Conservation (phyloP, 2,113 vertebrate genomes). For the Siniperca chuatsi region DNA sequence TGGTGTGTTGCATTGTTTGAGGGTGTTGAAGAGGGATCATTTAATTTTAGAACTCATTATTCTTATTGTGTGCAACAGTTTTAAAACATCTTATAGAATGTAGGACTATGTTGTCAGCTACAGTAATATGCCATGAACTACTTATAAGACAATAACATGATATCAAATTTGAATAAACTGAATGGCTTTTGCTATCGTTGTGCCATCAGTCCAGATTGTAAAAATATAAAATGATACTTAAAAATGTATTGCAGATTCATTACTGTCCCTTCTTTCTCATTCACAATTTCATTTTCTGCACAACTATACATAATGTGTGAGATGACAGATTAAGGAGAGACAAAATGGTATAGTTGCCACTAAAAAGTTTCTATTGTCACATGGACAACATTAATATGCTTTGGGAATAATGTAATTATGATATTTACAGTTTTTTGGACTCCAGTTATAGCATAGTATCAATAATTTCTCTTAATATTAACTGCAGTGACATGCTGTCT, state of each 20-base stretch:
- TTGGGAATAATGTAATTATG: neutral
- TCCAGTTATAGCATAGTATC: neutral
- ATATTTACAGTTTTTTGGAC: neutral
- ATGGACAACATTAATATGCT: neutral
- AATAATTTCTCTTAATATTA: slow-evolving; percentile 7
- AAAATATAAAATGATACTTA: slow-evolving; percentile 18
- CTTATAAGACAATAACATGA: neutral
- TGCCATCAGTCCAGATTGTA: slow-evolving; percentile 11
- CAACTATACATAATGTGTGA: neutral
- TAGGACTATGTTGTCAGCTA: neutral
- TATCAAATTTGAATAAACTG: slow-evolving; percentile 5
- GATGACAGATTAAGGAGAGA: slow-evolving; percentile 4
- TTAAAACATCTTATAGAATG: neutral
- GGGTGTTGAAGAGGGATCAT: neutral
- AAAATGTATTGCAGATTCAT: slow-evolving; percentile 8
- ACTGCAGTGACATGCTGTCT: neutral
- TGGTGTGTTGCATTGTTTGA: slow-evolving; percentile 19
- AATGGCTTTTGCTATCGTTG: neutral
- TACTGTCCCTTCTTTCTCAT: neutral
- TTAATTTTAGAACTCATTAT: neutral
- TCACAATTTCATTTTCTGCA: neutral
- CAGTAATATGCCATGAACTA: neutral
- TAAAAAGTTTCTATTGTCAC: neutral
- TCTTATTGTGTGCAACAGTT: neutral
- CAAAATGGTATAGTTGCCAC: neutral